Percentiles rank a stretch among this genome's conserved stretches.
phyloP scores from a whole-genome alignment of 2,797 vertebrate species.

The Leptatherina wallacei region DNA sequence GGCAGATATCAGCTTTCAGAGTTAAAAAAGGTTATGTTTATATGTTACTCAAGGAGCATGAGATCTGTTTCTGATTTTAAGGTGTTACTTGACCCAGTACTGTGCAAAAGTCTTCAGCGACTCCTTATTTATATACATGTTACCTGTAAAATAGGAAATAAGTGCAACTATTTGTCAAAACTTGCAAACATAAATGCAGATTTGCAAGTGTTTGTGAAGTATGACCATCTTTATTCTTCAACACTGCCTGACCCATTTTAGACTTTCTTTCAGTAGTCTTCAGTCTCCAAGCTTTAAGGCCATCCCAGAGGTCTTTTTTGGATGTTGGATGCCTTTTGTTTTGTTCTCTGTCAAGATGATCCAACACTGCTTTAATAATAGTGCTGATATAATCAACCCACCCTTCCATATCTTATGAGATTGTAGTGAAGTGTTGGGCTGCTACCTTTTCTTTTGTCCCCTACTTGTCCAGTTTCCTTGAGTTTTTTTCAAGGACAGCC shows the following conservation, averaged over 20 bases:
- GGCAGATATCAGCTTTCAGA: conserved; percentile 42
- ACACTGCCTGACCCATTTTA: not conserved
- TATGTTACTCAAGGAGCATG: conserved; percentile 5
- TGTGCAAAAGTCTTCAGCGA: not conserved
- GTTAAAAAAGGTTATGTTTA: conserved; percentile 23
- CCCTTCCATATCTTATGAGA: not conserved
- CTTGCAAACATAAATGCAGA: not conserved
- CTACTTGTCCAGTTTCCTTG: not conserved
- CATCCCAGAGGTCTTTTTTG: not conserved
- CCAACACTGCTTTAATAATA: not conserved
- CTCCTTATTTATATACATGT: too few species aligned
- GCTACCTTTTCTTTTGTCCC: not conserved
- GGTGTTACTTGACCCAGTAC: not conserved
- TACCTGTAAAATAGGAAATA: not conserved
- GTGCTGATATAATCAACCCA: not conserved
- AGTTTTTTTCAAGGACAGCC: not conserved
- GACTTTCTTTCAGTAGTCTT: not conserved
- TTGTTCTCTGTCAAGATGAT: not conserved
- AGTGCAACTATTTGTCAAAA: not conserved
- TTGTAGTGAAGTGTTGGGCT: too few species aligned
- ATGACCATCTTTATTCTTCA: not conserved
- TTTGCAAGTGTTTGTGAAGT: not conserved
- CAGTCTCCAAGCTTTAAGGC: not conserved
- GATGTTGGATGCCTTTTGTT: not conserved
- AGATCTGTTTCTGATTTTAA: conserved; percentile 17